Evolutionary conservation across 1,140 invertebrate species (phyloP).

Genomic region (Orussus abietinus): DNA sequence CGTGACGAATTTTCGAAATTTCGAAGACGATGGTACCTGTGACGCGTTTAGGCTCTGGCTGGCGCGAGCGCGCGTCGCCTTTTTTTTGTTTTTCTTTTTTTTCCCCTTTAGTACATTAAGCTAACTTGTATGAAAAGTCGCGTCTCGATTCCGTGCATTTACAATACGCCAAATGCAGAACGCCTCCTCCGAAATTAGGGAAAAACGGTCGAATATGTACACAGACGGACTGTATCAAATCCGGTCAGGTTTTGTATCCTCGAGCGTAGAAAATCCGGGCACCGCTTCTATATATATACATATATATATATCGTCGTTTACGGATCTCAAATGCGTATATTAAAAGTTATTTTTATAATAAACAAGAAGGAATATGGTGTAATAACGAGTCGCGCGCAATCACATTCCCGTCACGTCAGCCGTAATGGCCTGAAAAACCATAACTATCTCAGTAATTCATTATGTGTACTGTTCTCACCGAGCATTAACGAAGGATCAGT

Average conservation of each 20-base stretch:
- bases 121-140: no score
- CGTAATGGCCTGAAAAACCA: constrained; percentile 35
- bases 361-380: constrained; percentile 19
- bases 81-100: no score
- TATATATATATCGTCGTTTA: constrained; percentile 14
- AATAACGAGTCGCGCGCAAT: no score
- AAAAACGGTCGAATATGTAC: constrained; percentile 5
- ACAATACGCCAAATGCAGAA: no score
- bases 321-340: constrained; percentile 35
- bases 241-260: background rate
- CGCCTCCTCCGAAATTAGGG: background rate
- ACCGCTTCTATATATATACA: constrained; percentile 3
- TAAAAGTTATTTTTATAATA: constrained; percentile 39
- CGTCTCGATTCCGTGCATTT: background rate
- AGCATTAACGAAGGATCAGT: constrained; percentile 37
- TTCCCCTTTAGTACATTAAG: no score
- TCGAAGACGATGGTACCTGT: constrained; percentile 19
- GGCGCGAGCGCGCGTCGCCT: no score
- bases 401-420: constrained; percentile 39
- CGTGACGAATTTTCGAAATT: constrained; percentile 26
- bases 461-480: constrained; percentile 33
- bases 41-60: constrained; percentile 2
- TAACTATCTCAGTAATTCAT: constrained; percentile 40
- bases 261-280: background rate
- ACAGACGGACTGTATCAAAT: background rate